Evolutionary conservation across 2,113 vertebrate species (phyloP), one percentile per base, ranked within the genome.

Genomic region (Erpornis zantholeuca): DNA sequence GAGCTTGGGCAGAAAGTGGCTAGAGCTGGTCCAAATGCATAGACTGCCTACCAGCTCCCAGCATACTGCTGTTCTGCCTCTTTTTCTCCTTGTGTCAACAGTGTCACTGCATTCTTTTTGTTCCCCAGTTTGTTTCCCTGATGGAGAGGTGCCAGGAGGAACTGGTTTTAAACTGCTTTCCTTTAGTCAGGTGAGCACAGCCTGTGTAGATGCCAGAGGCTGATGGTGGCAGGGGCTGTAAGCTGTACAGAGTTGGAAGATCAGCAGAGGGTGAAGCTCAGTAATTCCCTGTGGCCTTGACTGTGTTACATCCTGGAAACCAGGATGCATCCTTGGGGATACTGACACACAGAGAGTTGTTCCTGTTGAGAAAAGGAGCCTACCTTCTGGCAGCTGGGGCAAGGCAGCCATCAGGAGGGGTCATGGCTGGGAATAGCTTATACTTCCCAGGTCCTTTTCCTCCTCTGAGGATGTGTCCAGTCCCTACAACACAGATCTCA

Each of bases 51-150:
- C 24, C 56, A 75, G 24, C 56, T 66, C 29, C 35, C 49, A 56
- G 78, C 65, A 76, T 4, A 17, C 3, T 17, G 27, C 3, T 12
- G 16, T 28, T 75, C 65, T 77, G 33, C 31, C 31, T 18, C 19
- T 77, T 56, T 6, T 17, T 22, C 64, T 33, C 36, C 78, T 45
- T 63, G 38, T 54, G 75, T 53, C 75, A 57, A 3, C 47, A 38
- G 11, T 56, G 50, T 24, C 5, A 0, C 18, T n/a, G 4, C 2
- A 1, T 75, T 82, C n/a, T n/a, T 60, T 8, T 33, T n/a, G 33
- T 61, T 70, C 25, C 15, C 27, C 17, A 7, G 18, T 49, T 49
- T 35, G 65, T n/a, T 88, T 69, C 24, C 28, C 15, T n/a, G 28
- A 57, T 22, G 57, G 76, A 64, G 44, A 68, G 38, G 38, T 76